Conservation (phyloP, 2,888 invertebrate genomes). For the Temnothorax ravouxi region DNA sequence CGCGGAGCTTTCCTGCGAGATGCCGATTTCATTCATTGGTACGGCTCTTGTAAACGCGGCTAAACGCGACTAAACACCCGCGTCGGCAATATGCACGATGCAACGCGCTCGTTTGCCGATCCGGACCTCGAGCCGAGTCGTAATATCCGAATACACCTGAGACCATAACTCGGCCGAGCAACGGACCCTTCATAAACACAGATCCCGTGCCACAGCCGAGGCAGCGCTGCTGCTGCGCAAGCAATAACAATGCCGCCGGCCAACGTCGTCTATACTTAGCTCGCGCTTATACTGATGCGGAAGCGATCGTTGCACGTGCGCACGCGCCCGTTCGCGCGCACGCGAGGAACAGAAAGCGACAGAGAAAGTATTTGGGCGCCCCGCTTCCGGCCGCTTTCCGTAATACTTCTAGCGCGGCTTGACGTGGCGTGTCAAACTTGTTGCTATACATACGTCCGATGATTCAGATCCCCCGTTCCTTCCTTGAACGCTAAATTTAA, state of each 20-base stretch:
- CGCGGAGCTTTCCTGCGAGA: conserved; percentile 31
- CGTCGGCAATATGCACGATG: conserved; percentile 37
- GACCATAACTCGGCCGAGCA: conserved; percentile 80
- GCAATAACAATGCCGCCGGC: conserved; percentile 84
- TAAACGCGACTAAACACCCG: conserved; percentile 44
- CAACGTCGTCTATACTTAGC: conserved; percentile 79
- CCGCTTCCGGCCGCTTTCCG: conserved; percentile 71
- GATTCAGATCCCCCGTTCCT: conserved; percentile 42
- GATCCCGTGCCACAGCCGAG: conserved; percentile 77
- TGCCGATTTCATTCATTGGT: conserved; percentile 48
- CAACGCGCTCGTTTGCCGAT: conserved; percentile 72
- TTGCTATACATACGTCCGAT: conserved; percentile 41
- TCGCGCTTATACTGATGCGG: conserved; percentile 72
- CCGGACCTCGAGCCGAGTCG: conserved; percentile 72
- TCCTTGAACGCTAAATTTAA: conserved; percentile 54
- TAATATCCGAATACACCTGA: conserved; percentile 82
- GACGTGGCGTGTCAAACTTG: conserved; percentile 50
- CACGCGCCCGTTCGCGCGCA: conserved; percentile 69
- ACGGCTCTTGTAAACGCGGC: neutral
- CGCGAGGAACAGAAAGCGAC: conserved; percentile 58
- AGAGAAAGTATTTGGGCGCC: conserved; percentile 68
- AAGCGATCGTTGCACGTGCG: conserved; percentile 77
- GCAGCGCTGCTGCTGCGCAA: conserved; percentile 77
- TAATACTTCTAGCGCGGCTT: conserved; percentile 60
- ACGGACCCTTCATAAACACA: conserved; percentile 82